Percentiles rank a stretch among this genome's conserved stretches.
Evolutionary conservation across 2,113 vertebrate genomes (phyloP).

Genomic region (Mugil cephalus): DNA sequence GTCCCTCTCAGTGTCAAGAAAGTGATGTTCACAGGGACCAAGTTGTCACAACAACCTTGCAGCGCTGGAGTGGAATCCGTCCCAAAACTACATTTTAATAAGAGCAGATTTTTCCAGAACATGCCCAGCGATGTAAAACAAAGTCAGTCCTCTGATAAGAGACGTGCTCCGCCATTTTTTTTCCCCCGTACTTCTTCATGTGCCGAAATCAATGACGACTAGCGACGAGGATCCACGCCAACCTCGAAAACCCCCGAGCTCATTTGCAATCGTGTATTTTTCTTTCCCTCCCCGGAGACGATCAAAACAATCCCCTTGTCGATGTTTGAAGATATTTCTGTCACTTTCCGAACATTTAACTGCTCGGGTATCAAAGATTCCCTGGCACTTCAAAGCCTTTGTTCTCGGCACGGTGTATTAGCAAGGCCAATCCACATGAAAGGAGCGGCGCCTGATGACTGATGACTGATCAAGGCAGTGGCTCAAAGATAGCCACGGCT

Average conservation of each 20-base stretch:
- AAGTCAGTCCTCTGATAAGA: constrained; percentile 24
- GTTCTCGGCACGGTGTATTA: constrained; percentile 23
- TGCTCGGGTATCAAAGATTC: constrained; percentile 45
- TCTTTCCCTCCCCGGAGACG: constrained; percentile 8
- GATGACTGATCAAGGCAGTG: constrained; percentile 38
- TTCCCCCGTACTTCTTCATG: not conserved
- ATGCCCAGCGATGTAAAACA: constrained; percentile 14
- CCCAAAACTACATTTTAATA: constrained; percentile 40
- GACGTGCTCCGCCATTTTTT: too few relatives aligned
- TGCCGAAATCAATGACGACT: not conserved
- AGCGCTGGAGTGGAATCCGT: constrained; percentile 48
- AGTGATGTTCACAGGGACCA: constrained; percentile 61
- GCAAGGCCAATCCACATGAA: constrained; percentile 3
- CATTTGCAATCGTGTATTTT: constrained; percentile 8
- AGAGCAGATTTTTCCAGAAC: constrained; percentile 44
- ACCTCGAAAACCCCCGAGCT: not conserved
- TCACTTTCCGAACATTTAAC: constrained; percentile 33
- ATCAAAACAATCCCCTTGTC: constrained; percentile 33
- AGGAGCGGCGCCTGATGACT: constrained; percentile 21
- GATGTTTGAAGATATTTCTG: constrained; percentile 33
- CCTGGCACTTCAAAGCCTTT: constrained; percentile 51
- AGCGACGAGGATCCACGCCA: constrained; percentile 5
- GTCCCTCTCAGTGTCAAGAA: constrained; percentile 60
- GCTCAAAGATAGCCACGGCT: constrained; percentile 18
- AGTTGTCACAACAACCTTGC: constrained; percentile 70